Evolutionary conservation across 2,797 vertebrate genomes (phyloP), one percentile per base, ranked within the genome.

Genomic region (Paguma larvata): DNA sequence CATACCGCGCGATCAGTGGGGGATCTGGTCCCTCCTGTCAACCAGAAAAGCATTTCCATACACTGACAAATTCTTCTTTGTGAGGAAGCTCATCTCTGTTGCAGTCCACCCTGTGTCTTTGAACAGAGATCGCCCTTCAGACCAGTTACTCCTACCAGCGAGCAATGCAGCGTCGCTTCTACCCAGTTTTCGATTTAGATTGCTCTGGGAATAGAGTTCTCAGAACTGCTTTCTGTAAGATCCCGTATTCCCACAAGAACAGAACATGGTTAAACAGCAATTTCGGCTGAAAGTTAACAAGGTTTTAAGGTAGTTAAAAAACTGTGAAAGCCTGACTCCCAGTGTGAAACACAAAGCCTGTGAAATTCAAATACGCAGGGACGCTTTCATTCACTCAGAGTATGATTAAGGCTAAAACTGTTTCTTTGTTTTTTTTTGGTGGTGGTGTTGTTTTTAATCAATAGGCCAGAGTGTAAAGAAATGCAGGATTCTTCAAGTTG

Each of bases 291-390:
- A 97, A 97, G 91, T 97, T 95, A 97, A 97, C 94, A 97, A 96
- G 80, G 93, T 97, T 98, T 97, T 96, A 96, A 94, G 94, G 96
- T 87, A 96, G 95, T 95, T 94, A 97, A 96, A 95, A 95, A 95
- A 82, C 91, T 96, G 80, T 65, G 94, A 91, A 94, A 97, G 97
- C 70, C 94, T 72, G 62, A 94, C 44, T 85, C 97, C 94, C 96
- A 80, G 93, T 95, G 96, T 95, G 95, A 98, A 94, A 97, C 11
- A 83, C 87, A 95, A 97, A 97, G 91, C 85, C 93, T 93, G 87
- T 90, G 91, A 96, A 92, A 92, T 95, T 97, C 95, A 97, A 87
- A 97, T 65, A 72, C 53, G 59, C 68, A 90, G 88, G 87, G 92
- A 78, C 3, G 34, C 70, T 95, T 97, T 94, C 80, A 88, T 96